These are phyloP conservation scores for Miltochrista miniata DNA, from an alignment of 2,888 invertebrate species.

Conservation along the genomic window DNA sequence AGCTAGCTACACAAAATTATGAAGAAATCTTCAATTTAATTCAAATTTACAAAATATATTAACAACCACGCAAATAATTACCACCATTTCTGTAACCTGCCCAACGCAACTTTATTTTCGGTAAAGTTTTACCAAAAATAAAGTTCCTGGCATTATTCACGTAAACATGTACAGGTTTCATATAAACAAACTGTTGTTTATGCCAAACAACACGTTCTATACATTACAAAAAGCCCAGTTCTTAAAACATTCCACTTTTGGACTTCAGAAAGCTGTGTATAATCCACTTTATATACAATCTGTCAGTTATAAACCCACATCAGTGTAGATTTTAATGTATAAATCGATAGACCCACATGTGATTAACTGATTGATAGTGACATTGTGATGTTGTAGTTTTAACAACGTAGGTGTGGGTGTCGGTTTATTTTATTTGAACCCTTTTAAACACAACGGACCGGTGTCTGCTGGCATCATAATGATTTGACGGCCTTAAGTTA, in stretches of 20 bases:
- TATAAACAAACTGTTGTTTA: conserved; percentile 31
- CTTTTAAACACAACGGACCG: conserved; percentile 40
- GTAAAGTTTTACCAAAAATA: no score
- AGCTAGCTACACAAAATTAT: no score
- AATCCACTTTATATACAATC: conserved; percentile 1
- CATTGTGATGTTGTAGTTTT: conserved; percentile 58
- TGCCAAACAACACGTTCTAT: conserved; percentile 25
- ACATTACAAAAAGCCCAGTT: conserved; percentile 13
- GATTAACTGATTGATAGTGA: conserved; percentile 32
- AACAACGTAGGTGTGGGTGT: conserved; percentile 50
- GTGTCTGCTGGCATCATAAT: conserved; percentile 33
- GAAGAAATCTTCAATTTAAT: no score
- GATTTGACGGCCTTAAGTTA: conserved; percentile 6
- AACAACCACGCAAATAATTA: no score
- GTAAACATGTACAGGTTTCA: conserved; percentile 21
- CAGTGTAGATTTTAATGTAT: conserved; percentile 6
- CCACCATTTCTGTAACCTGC: no score
- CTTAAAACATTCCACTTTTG: conserved; percentile 6
- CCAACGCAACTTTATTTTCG: background rate
- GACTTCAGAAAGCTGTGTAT: background rate
- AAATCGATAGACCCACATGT: conserved; percentile 26
- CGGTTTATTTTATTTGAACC: conserved; percentile 59
- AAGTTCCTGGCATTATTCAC: conserved; percentile 43
- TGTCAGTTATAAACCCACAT: conserved; percentile 11
- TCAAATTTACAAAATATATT: no score